These are phyloP conservation scores for Symphodus melops DNA, from an alignment of 2,113 vertebrate species.

Conservation along the genomic window DNA sequence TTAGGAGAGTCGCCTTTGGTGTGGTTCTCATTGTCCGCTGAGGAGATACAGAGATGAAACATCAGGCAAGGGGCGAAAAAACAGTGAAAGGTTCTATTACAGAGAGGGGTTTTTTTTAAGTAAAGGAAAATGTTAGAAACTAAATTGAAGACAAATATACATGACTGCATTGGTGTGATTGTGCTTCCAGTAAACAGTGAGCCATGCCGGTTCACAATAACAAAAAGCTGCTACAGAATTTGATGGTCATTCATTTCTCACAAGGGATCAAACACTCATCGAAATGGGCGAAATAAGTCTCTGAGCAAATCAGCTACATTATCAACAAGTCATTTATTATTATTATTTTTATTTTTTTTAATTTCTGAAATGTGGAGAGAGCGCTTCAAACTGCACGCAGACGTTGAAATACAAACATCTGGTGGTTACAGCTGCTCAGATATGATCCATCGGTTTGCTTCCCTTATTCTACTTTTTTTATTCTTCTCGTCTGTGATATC, in stretches of 20 bases:
- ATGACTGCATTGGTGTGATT: too few species aligned
- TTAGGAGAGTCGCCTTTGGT: constrained; percentile 91
- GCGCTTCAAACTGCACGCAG: neutral
- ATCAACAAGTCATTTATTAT: too few species aligned
- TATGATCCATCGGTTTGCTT: neutral
- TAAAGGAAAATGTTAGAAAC: constrained; percentile 36
- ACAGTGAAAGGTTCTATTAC: neutral
- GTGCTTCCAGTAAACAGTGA: neutral
- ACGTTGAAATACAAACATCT: neutral
- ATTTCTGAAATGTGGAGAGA: too few species aligned
- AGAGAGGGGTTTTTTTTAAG: neutral
- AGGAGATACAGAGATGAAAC: constrained; percentile 41
- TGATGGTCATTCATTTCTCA: too few species aligned
- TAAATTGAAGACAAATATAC: constrained; percentile 13
- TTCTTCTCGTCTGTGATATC: neutral
- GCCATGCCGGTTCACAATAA: constrained; percentile 1
- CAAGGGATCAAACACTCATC: neutral
- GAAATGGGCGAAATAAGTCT: too few species aligned
- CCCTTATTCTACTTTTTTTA: neutral
- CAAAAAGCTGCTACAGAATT: too few species aligned
- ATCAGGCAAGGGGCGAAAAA: constrained; percentile 1
- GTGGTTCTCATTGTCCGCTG: constrained; percentile 98
- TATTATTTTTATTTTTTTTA: too few species aligned
- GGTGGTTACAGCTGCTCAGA: neutral
- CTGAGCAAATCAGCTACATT: too few species aligned